These are phyloP conservation scores for Epirrita christyi DNA, from an alignment of 2,888 invertebrate species.

Conservation along the genomic window DNA sequence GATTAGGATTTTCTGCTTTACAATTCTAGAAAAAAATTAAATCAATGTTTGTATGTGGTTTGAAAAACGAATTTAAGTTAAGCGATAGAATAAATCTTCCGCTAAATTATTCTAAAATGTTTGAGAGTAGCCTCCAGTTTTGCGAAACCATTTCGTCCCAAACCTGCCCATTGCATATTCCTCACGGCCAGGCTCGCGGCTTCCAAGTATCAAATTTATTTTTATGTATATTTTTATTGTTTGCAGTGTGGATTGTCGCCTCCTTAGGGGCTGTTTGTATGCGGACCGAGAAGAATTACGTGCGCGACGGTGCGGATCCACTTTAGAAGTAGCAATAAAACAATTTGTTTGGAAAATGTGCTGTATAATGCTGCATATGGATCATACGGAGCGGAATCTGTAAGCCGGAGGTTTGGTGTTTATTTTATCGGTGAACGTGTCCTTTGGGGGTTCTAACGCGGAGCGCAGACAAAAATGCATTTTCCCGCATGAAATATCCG, in stretches of 20 bases:
- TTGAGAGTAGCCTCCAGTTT: conserved; percentile 34
- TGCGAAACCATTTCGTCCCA: conserved; percentile 43
- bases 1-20: neutral
- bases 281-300: conserved; percentile 79
- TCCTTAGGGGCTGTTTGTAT: conserved; percentile 81
- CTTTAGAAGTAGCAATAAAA: conserved; percentile 76
- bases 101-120: conserved; percentile 4
- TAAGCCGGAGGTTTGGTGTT: conserved; percentile 58
- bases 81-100: neutral
- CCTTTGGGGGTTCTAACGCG: conserved; percentile 52
- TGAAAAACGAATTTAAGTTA: too few relatives aligned
- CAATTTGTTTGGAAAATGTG: conserved; percentile 78
- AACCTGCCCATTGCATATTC: conserved; percentile 63
- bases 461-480: conserved; percentile 54
- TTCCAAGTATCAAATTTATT: conserved; percentile 78
- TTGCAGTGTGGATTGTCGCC: conserved; percentile 79
- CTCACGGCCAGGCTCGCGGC: conserved; percentile 62
- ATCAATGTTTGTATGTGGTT: too few relatives aligned
- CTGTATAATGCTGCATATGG: conserved; percentile 63
- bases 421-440: conserved; percentile 61
- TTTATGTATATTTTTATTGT: conserved; percentile 82
- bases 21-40: neutral
- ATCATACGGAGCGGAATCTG: conserved; percentile 59
- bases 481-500: conserved; percentile 56
- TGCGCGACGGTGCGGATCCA: conserved; percentile 68